phyloP scores from a whole-genome alignment of 2,888 invertebrate species.

The Orthonevra nobilis region DNA sequence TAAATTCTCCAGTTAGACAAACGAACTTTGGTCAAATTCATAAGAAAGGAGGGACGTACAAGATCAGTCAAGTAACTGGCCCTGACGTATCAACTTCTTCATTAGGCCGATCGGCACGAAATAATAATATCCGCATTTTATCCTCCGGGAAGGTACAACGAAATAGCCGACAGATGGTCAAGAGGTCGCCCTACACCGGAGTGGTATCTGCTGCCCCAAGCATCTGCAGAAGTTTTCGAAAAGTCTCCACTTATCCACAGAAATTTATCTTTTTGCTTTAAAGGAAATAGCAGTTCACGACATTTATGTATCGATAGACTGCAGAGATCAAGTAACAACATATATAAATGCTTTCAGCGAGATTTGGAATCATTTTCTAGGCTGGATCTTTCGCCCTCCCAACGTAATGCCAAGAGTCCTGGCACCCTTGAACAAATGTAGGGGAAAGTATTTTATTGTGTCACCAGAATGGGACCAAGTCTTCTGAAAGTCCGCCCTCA shows the following conservation, averaged over 20 bases:
- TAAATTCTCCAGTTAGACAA: conserved; percentile 38
- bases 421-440: conserved; percentile 8
- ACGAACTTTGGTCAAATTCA: conserved; percentile 13
- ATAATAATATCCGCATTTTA: conserved; percentile 24
- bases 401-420: conserved; percentile 31
- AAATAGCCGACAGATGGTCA: conserved; percentile 20
- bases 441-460: conserved; percentile 18
- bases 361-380: conserved; percentile 4
- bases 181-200: conserved; percentile 13
- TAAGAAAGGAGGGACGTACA: conserved; percentile 23
- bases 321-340: neutral
- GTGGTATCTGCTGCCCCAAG: conserved; percentile 17
- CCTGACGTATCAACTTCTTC: conserved; percentile 16
- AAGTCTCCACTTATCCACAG: conserved; percentile 7
- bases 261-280: conserved; percentile 29
- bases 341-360: conserved; percentile 16
- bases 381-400: conserved; percentile 20
- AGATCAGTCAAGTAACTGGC: neutral
- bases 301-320: conserved; percentile 20
- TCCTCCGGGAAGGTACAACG: conserved; percentile 33
- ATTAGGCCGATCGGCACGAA: neutral
- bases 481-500: conserved; percentile 12
- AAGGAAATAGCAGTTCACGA: conserved; percentile 12
- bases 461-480: conserved; percentile 15
- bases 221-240: neutral